Percentiles rank a stretch among this genome's conserved stretches.
phyloP scores from a whole-genome alignment of 2,888 invertebrate genomes.

The Drosophila parthenogenetica region DNA sequence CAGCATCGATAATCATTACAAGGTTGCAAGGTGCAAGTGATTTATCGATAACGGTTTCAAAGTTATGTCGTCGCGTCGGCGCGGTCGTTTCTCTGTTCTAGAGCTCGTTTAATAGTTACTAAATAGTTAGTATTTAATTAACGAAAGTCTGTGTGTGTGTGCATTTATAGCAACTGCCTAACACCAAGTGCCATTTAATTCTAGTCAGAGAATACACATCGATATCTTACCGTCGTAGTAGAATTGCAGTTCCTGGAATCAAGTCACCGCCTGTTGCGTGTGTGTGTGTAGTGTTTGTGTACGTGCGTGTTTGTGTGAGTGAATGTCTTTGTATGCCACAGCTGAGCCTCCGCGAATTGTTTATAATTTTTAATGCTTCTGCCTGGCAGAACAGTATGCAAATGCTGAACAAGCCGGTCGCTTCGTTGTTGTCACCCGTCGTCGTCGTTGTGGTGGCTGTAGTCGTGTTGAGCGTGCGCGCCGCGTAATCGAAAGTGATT shows the following conservation, averaged over 20 bases:
- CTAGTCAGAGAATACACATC: slow-evolving; percentile 28
- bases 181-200: slow-evolving; percentile 20
- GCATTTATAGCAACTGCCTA: slow-evolving; percentile 3
- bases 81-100: slow-evolving; percentile 32
- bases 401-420: slow-evolving; percentile 73
- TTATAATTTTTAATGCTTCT: slow-evolving; percentile 59
- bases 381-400: slow-evolving; percentile 60
- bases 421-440: slow-evolving; percentile 41
- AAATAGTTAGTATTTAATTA: slow-evolving; percentile 10
- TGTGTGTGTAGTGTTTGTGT: slow-evolving; percentile 11
- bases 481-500: slow-evolving; percentile 74
- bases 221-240: slow-evolving; percentile 11
- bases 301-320: slow-evolving; percentile 11
- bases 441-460: slow-evolving; percentile 5
- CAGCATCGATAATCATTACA: slow-evolving; percentile 28
- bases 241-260: slow-evolving; percentile 43
- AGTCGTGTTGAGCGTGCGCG: slow-evolving; percentile 23
- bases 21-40: not conserved
- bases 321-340: slow-evolving; percentile 40
- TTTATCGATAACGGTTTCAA: slow-evolving; percentile 53
- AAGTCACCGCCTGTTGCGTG: slow-evolving; percentile 67
- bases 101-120: slow-evolving; percentile 18
- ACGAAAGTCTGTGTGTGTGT: not conserved
- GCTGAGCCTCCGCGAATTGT: slow-evolving; percentile 68
- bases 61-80: slow-evolving; percentile 60